phyloP scores from a whole-genome alignment of 1,140 invertebrate species.

The Hycleus cichorii region DNA sequence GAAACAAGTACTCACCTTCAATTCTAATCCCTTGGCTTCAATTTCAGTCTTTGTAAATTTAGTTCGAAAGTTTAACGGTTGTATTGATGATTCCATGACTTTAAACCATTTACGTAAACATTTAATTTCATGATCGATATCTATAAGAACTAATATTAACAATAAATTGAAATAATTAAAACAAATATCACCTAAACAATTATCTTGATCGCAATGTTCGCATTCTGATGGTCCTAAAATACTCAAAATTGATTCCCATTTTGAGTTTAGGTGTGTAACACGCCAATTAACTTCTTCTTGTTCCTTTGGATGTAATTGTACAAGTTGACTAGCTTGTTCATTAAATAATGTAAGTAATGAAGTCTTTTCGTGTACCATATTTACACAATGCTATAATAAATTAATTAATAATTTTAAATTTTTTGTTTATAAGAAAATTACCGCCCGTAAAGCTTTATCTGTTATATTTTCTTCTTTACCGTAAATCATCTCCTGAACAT shows the following conservation, averaged over 20 bases:
- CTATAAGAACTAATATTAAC: slow-evolving; percentile 40
- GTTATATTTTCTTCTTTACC: slow-evolving; percentile 64
- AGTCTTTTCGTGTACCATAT: slow-evolving; percentile 33
- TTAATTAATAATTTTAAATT: slow-evolving; percentile 3
- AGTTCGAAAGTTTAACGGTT: slow-evolving; percentile 55
- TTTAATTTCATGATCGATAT: slow-evolving; percentile 62
- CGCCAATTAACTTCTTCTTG: slow-evolving; percentile 71
- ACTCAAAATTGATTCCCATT: slow-evolving; percentile 54
- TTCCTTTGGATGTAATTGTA: slow-evolving; percentile 58
- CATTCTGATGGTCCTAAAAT: slow-evolving; percentile 32
- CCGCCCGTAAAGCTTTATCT: slow-evolving; percentile 60
- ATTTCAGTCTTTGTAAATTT: slow-evolving; percentile 56
- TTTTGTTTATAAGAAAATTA: slow-evolving; percentile 38
- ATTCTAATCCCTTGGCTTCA: slow-evolving; percentile 58
- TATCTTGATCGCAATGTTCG: slow-evolving; percentile 28
- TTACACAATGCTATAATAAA: slow-evolving; percentile 52
- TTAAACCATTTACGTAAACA: slow-evolving; percentile 62
- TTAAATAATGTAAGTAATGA: slow-evolving; percentile 67
- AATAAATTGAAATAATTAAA: not conserved
- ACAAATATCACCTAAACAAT: slow-evolving; percentile 25
- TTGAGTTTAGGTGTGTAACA: slow-evolving; percentile 60
- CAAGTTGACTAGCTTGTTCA: slow-evolving; percentile 69
- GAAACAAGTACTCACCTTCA: slow-evolving; percentile 51
- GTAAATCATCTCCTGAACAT: slow-evolving; percentile 68
- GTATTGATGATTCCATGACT: slow-evolving; percentile 57